Evolutionary conservation across 2,113 vertebrate genomes (phyloP).

Genomic region (Myxocyprinus asiaticus): DNA sequence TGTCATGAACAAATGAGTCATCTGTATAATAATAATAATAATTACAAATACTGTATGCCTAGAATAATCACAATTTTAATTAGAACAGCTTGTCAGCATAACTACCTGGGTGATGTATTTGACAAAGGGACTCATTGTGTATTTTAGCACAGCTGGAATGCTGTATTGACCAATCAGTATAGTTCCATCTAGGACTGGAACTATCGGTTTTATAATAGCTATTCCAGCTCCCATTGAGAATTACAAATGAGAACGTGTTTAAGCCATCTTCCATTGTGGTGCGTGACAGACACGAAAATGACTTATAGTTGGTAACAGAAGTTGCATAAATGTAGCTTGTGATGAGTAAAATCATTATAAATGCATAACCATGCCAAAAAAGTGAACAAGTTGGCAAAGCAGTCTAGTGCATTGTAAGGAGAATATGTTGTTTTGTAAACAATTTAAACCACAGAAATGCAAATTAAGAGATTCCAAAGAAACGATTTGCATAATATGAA

Average conservation of each 20-base stretch:
- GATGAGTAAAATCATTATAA: constrained; percentile 15
- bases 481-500: constrained; percentile 34
- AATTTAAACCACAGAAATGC: constrained; percentile 17
- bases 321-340: not conserved
- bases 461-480: constrained; percentile 31
- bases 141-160: too few species aligned
- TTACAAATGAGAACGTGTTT: not conserved
- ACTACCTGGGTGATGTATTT: too few species aligned
- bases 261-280: not conserved
- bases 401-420: not conserved
- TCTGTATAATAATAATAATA: too few species aligned
- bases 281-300: not conserved
- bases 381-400: constrained; percentile 9
- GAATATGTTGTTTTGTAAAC: constrained; percentile 25
- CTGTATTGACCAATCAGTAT: too few species aligned
- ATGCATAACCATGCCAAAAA: not conserved
- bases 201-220: too few species aligned
- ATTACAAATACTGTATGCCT: too few species aligned
- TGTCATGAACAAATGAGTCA: too few species aligned
- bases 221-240: not conserved
- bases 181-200: too few species aligned
- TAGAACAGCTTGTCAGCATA: too few species aligned
- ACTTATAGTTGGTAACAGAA: constrained; percentile 8
- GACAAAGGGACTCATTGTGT: too few species aligned
- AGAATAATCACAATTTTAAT: too few species aligned